Conservation (phyloP, 2,113 vertebrate genomes). For the Scalopus aquaticus region DNA sequence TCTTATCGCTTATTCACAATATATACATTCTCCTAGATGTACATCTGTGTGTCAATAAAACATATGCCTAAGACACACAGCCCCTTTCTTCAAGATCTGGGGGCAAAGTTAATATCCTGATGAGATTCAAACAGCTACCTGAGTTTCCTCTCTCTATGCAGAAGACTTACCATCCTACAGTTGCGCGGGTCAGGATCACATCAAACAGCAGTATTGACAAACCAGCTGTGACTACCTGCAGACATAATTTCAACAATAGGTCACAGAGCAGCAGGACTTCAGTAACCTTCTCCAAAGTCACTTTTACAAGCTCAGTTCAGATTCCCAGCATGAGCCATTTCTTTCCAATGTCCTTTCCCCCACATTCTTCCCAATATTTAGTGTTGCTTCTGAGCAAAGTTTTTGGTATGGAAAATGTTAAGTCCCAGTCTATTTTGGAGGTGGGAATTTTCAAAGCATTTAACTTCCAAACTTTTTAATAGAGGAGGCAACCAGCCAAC, state of each 20-base stretch:
- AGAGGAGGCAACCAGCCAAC: not conserved
- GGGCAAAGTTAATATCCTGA: not conserved
- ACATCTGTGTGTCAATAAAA: not conserved
- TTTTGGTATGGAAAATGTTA: not conserved
- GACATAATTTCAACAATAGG: constrained; percentile 65
- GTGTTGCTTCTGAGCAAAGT: not conserved
- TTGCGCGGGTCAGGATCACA: constrained; percentile 82
- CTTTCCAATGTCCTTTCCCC: not conserved
- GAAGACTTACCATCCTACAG: constrained; percentile 90
- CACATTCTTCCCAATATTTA: not conserved
- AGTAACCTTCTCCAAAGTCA: not conserved
- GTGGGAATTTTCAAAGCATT: not conserved
- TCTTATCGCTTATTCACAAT: not conserved
- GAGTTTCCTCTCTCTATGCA: not conserved
- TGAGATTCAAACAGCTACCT: not conserved
- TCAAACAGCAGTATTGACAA: constrained; percentile 90
- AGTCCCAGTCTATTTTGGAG: not conserved
- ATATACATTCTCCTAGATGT: not conserved
- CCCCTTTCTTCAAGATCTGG: not conserved
- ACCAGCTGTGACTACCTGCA: constrained; percentile 89
- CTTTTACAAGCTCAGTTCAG: not conserved
- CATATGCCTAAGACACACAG: not conserved
- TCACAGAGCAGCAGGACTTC: not conserved
- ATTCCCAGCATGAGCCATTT: not conserved
- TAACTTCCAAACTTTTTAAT: not conserved